A percentile compares a stretch with the other conserved stretches of the same genome.
Conservation (phyloP, 2,888 invertebrate genomes). For the Sarcophaga rosellei region DNA sequence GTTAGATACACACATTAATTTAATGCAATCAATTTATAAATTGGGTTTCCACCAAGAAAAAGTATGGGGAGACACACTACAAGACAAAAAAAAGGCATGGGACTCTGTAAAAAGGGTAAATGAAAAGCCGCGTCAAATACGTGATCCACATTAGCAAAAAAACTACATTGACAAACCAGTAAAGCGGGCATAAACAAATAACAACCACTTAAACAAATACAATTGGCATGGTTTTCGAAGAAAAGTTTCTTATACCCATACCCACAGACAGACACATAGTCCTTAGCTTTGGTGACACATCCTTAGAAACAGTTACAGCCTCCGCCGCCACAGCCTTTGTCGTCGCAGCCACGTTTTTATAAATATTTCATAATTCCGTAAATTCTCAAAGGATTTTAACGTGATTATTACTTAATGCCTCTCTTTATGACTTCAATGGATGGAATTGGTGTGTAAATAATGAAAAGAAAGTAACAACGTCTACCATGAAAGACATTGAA, state of each 20-base stretch:
- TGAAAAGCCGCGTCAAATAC: slow-evolving; percentile 41
- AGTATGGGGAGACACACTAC: slow-evolving; percentile 8
- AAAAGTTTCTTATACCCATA: slow-evolving; percentile 10
- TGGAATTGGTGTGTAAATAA: slow-evolving; percentile 24
- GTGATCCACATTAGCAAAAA: slow-evolving; percentile 60
- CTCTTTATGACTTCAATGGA: slow-evolving; percentile 45
- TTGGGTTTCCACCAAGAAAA: slow-evolving; percentile 18
- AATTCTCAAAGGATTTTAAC: slow-evolving; percentile 62
- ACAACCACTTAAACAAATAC: slow-evolving; percentile 35
- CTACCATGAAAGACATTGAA: neutral
- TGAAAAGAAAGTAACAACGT: slow-evolving; percentile 8
- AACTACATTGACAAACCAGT: neutral
- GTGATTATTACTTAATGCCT: slow-evolving; percentile 62
- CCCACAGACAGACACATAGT: neutral
- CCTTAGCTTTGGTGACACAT: neutral
- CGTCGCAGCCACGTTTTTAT: neutral
- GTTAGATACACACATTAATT: slow-evolving; percentile 48
- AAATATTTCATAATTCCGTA: slow-evolving; percentile 52
- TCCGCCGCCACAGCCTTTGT: too few relatives aligned
- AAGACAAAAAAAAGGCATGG: neutral
- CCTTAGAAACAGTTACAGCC: neutral
- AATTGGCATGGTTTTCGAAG: neutral
- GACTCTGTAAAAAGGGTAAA: slow-evolving; percentile 47
- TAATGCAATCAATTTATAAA: slow-evolving; percentile 65
- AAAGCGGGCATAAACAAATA: slow-evolving; percentile 18